Percentiles rank a stretch among this genome's conserved stretches.
phyloP scores from a whole-genome alignment of 2,888 invertebrate species.

The Hydroisotoma schaefferi region DNA sequence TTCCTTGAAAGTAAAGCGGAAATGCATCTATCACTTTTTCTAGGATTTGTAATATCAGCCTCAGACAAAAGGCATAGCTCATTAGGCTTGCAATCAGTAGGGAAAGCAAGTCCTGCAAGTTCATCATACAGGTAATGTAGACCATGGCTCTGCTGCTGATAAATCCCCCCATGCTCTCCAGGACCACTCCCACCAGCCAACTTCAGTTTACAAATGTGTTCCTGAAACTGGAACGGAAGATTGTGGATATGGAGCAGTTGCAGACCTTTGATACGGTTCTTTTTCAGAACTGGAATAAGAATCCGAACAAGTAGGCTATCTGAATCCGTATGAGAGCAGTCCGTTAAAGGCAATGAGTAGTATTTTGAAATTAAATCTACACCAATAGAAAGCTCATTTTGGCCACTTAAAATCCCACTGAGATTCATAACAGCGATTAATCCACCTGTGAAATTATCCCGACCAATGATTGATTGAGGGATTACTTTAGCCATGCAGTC shows the following conservation, averaged over 20 bases:
- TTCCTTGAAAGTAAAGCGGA: constrained; percentile 26
- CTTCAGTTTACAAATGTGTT: constrained; percentile 34
- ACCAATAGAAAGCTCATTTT: constrained; percentile 20
- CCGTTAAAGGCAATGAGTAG: constrained; percentile 40
- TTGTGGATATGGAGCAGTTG: constrained; percentile 26
- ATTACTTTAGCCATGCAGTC: constrained; percentile 26
- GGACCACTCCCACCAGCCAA: not conserved
- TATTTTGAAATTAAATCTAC: constrained; percentile 28
- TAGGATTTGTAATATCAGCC: constrained; percentile 4
- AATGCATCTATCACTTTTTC: constrained; percentile 31
- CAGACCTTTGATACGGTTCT: constrained; percentile 14
- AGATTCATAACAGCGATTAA: not conserved
- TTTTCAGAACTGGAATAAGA: constrained; percentile 27
- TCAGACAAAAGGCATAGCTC: constrained; percentile 35
- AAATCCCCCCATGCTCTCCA: not conserved
- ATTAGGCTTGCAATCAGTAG: constrained; percentile 31
- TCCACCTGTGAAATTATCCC: constrained; percentile 20
- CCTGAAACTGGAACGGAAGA: constrained; percentile 30
- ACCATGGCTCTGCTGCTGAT: not conserved
- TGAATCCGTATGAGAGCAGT: constrained; percentile 38
- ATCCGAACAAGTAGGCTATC: constrained; percentile 33
- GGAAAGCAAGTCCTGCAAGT: constrained; percentile 23
- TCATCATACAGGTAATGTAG: constrained; percentile 25
- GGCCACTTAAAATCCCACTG: not conserved
- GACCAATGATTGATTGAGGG: constrained; percentile 32